phyloP scores from a whole-genome alignment of 2,888 invertebrate species.

The Nesidiocoris tenuis region DNA sequence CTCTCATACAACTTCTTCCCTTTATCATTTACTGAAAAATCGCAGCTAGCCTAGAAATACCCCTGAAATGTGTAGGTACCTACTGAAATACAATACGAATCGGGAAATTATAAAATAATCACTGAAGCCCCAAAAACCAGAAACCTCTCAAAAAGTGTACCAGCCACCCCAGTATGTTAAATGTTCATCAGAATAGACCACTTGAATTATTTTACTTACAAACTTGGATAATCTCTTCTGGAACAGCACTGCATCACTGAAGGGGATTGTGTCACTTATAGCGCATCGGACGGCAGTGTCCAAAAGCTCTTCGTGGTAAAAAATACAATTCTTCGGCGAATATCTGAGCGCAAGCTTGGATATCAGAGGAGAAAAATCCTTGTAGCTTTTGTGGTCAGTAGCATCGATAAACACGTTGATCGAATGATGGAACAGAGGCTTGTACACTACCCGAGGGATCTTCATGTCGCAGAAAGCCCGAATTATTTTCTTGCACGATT shows the following conservation, averaged over 20 bases:
- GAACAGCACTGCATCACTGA: slow-evolving; percentile 58
- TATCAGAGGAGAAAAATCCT: slow-evolving; percentile 59
- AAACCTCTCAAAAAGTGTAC: too few relatives aligned
- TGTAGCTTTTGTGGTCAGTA: slow-evolving; percentile 56
- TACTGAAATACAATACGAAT: too few relatives aligned
- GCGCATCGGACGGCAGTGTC: slow-evolving; percentile 60
- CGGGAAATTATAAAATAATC: too few relatives aligned
- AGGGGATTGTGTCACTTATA: slow-evolving; percentile 59
- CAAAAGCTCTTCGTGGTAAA: slow-evolving; percentile 64
- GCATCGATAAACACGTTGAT: slow-evolving; percentile 58
- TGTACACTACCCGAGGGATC: slow-evolving; percentile 56
- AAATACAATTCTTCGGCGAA: slow-evolving; percentile 58
- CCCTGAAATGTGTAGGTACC: too few relatives aligned
- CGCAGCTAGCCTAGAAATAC: too few relatives aligned
- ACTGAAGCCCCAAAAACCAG: too few relatives aligned
- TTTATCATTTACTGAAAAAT: too few relatives aligned
- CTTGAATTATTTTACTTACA: slow-evolving; percentile 61
- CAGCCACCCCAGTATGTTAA: too few relatives aligned
- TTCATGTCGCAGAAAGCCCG: slow-evolving; percentile 61
- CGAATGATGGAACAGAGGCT: slow-evolving; percentile 59
- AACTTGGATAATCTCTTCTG: slow-evolving; percentile 60
- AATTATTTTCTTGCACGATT: slow-evolving; percentile 59
- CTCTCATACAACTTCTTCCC: too few relatives aligned
- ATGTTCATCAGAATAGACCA: too few relatives aligned
- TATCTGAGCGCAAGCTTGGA: slow-evolving; percentile 58